phyloP scores from a whole-genome alignment of 1,140 invertebrate species.

The Parasteatoda tepidariorum region DNA sequence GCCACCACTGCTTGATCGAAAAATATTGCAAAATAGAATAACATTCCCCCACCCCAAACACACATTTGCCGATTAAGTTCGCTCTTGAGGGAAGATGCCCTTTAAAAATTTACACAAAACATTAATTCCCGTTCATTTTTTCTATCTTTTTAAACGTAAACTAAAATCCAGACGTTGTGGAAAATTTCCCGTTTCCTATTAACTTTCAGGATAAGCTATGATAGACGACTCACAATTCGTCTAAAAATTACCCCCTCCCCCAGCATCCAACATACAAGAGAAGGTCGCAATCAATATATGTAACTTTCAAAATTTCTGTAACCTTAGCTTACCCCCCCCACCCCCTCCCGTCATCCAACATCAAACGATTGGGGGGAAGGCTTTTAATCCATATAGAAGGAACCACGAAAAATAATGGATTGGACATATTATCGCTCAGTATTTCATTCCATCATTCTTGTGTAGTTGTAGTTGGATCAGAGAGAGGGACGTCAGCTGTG shows the following conservation, averaged over 20 bases:
- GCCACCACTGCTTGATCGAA: no score
- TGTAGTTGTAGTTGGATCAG: neutral
- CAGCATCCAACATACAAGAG: no score
- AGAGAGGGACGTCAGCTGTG: constrained; percentile 40
- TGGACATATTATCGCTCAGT: constrained; percentile 49
- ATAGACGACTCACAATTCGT: neutral
- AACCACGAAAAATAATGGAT: constrained; percentile 54
- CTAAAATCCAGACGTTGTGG: no score
- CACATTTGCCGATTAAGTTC: no score
- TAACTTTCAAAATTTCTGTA: neutral
- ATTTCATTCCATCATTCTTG: constrained; percentile 54
- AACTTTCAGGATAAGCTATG: no score
- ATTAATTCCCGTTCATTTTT: no score
- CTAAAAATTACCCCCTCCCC: neutral
- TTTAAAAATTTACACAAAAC: no score
- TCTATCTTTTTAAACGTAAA: no score
- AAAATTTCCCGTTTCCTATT: no score
- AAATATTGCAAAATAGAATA: no score
- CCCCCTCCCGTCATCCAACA: neutral
- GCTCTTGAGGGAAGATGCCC: no score
- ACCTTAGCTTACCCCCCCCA: neutral
- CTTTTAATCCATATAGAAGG: constrained; percentile 28
- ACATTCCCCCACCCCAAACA: no score
- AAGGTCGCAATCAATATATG: constrained; percentile 11
- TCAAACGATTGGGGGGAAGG: neutral